Evolutionary conservation across 2,888 invertebrate genomes (phyloP), one percentile per base, ranked within the genome.

Genomic region (Trissoscelio sp.): DNA sequence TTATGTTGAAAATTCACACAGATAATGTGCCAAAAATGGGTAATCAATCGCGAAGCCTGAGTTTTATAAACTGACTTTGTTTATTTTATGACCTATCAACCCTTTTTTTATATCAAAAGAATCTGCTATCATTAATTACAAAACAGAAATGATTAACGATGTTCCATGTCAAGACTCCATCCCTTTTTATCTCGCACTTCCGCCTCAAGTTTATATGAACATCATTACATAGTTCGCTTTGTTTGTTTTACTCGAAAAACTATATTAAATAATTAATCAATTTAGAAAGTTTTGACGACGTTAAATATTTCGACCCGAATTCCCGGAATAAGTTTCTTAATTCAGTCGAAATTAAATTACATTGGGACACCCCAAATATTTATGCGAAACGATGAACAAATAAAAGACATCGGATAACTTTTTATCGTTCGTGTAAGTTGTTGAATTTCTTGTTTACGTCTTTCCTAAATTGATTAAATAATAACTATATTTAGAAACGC

Each of bases 41-140:
- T n/a, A n/a, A n/a, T n/a, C n/a, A n/a, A n/a, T n/a, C n/a, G n/a
- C n/a, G n/a, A n/a, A n/a, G n/a, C n/a, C n/a, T n/a, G n/a, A n/a
- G n/a, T n/a, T n/a, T n/a, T n/a, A n/a, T 39, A 16, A 31, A 53
- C 53, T 9, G 9, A 31, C 5, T 53, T 48, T 62, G 3, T 20
- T 44, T 46, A 28, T 62, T 31, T 62, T 62, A n/a, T 12, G 11
- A 46, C n/a, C n/a, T 18, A 11, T 60, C 24, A 5, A 18, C 12
- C 6, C 9, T 37, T 12, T 37, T 57, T 18, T 39, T 57, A n/a
- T 11, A 18, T 14, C 12, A 11, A 37, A 67, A 67, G 20, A 53
- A 67, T 67, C 67, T 70, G 4, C 3, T 3, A 48, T 70, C 57
- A 58, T 58, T 70, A 70, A 70, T 70, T 70, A 70, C 58, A 34